Conservation (phyloP, 2,888 invertebrate genomes). For the Cephus spinipes region DNA sequence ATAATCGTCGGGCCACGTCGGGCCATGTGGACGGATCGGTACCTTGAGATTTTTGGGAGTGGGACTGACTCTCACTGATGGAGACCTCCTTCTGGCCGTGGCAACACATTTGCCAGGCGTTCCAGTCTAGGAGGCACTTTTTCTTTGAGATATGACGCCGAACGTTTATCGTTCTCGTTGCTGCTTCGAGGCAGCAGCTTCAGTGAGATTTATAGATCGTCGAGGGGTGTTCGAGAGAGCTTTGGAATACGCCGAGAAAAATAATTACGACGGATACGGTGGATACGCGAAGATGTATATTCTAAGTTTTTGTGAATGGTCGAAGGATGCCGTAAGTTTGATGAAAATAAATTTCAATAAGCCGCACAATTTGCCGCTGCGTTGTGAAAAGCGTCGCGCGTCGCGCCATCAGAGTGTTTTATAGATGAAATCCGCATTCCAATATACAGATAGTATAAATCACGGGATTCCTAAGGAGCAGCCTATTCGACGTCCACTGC, state of each 20-base stretch:
- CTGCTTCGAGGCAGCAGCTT: background rate
- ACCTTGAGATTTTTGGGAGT: background rate
- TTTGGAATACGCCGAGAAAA: background rate
- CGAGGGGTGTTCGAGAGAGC: background rate
- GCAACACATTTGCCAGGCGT: background rate
- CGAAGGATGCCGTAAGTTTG: background rate
- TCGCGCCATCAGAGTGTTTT: background rate
- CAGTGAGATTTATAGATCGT: background rate
- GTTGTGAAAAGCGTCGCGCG: background rate
- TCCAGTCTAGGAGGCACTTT: background rate
- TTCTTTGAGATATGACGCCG: background rate
- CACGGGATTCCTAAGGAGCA: background rate
- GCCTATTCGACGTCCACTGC: background rate
- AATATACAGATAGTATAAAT: background rate
- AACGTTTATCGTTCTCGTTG: background rate
- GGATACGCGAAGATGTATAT: background rate
- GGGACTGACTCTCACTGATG: background rate
- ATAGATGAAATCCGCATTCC: background rate
- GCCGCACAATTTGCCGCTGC: background rate
- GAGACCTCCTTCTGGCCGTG: background rate
- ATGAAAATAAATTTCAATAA: background rate
- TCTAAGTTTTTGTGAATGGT: background rate
- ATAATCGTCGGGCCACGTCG: constrained; percentile 15
- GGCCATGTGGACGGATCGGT: background rate
- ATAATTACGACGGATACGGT: background rate